A percentile compares a stretch with the other conserved stretches of the same genome.
phyloP scores from a whole-genome alignment of 2,797 vertebrate species.

The Perodicticus potto region DNA sequence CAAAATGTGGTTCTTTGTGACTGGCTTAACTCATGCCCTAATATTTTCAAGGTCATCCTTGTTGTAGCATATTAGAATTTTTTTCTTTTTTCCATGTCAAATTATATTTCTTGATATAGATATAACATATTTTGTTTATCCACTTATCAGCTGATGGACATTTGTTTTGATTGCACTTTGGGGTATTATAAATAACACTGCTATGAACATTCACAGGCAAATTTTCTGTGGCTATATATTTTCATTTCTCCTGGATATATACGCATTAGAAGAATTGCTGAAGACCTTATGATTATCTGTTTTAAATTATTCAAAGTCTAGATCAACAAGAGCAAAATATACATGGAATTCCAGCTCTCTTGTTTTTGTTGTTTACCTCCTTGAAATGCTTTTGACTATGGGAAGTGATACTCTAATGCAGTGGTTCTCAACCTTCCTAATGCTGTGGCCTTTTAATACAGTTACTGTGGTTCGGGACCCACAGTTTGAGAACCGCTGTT shows the following conservation, averaged over 20 bases:
- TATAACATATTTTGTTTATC: not conserved
- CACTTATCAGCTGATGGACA: not conserved
- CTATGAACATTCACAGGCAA: not conserved
- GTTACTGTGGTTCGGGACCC: no score
- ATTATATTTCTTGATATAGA: not conserved
- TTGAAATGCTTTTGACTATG: slow-evolving; percentile 40
- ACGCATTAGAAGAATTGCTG: not conserved
- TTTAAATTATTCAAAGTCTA: slow-evolving; percentile 59
- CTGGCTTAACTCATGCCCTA: not conserved
- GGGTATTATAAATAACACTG: not conserved
- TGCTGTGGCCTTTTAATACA: no score
- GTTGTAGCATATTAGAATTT: not conserved
- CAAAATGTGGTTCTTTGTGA: not conserved
- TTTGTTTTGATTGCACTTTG: not conserved
- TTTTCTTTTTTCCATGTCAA: slow-evolving; percentile 28
- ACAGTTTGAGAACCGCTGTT: no score
- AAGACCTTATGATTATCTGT: not conserved
- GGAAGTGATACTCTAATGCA: not conserved
- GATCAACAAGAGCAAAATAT: not conserved
- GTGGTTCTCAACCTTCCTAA: no score
- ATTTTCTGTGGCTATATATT: not conserved
- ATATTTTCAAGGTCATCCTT: not conserved
- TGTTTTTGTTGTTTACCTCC: not conserved
- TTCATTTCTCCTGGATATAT: slow-evolving; percentile 4
- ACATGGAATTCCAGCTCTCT: not conserved